A percentile compares a stretch with the other conserved stretches of the same genome.
phyloP scores from a whole-genome alignment of 2,113 vertebrate genomes.

The Cyanoramphus novaezelandiae region DNA sequence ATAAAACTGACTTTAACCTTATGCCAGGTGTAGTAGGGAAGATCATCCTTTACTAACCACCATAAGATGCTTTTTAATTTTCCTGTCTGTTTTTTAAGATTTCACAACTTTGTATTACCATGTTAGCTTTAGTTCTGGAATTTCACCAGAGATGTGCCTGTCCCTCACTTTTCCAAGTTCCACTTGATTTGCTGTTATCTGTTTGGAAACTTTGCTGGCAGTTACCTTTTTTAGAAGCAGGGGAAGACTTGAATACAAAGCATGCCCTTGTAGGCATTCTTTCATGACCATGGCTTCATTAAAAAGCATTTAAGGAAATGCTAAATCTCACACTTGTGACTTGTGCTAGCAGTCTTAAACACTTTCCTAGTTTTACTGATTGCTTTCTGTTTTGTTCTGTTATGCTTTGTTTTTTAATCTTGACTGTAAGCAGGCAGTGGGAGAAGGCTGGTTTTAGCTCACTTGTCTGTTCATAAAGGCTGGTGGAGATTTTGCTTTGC shows the following conservation, averaged over 20 bases:
- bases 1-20: background rate
- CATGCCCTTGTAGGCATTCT: accelerated
- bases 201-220: background rate
- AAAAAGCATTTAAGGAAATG: background rate
- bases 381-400: background rate
- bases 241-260: background rate
- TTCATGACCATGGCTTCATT: background rate
- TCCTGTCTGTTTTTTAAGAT: background rate
- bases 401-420: background rate
- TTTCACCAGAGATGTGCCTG: background rate
- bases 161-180: background rate
- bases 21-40: background rate
- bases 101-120: background rate
- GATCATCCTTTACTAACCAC: background rate
- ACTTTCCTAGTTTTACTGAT: background rate
- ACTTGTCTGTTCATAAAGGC: background rate
- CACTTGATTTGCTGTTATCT: background rate
- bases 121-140: background rate
- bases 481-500: background rate
- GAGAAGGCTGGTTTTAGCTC: background rate
- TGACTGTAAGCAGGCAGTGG: background rate
- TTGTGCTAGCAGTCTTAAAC: background rate
- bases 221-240: background rate
- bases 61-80: background rate
- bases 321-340: background rate